These are phyloP conservation scores for Aurelia coerulea DNA, from an alignment of 30 jellyfish, hydroid and myxozoan species.

Conservation along the genomic window DNA sequence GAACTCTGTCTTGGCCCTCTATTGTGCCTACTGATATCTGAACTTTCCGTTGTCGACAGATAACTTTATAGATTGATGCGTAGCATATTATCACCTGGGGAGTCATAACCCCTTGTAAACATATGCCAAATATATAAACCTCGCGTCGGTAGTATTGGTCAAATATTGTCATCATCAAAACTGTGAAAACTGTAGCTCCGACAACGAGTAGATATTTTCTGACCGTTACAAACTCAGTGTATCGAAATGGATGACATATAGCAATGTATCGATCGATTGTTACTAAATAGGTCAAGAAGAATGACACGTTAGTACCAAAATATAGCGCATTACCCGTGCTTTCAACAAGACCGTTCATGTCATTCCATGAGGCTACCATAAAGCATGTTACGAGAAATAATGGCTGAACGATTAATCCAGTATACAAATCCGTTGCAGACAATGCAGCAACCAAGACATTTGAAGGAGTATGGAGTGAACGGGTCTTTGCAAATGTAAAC, in stretches of 20 bases:
- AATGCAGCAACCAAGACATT: too few species aligned
- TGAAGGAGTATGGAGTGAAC: neutral
- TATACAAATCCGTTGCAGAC: too few species aligned
- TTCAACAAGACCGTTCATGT: neutral
- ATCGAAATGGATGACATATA: slow-evolving; percentile 12
- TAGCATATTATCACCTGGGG: neutral
- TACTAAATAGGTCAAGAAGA: neutral
- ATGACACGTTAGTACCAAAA: neutral
- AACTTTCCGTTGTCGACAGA: neutral
- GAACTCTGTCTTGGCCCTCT: neutral
- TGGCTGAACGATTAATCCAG: neutral
- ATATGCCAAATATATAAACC: too few species aligned
- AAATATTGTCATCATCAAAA: too few species aligned
- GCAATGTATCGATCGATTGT: slow-evolving; percentile 30
- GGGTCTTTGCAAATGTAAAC: neutral
- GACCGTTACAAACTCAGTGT: neutral
- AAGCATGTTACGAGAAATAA: neutral
- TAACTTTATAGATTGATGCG: neutral
- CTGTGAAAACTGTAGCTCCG: too few species aligned
- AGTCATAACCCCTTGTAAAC: neutral
- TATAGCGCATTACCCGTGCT: neutral
- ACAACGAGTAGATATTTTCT: neutral
- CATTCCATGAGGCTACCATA: neutral
- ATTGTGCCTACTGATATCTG: neutral
- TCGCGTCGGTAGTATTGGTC: too few species aligned